phyloP scores from a whole-genome alignment of 2,888 invertebrate species.

The Koerneria pararmatus region DNA sequence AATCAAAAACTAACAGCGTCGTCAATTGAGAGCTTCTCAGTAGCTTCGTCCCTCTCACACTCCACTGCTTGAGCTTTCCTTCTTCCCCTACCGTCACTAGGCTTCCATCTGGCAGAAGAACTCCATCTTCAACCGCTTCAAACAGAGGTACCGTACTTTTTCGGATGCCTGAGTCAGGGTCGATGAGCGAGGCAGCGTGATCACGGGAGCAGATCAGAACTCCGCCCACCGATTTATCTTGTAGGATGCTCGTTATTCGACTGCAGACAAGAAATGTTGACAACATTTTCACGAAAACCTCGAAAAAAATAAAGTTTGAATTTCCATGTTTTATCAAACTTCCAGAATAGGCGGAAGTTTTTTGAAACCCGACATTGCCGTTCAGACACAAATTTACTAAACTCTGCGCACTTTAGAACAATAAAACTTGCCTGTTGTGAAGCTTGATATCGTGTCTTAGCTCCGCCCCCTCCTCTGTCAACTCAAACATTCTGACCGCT shows the following conservation, averaged over 20 bases:
- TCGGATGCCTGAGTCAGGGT: constrained; percentile 34
- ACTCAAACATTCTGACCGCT: constrained; percentile 10
- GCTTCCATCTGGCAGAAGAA: constrained; percentile 35
- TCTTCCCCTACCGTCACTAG: constrained; percentile 51
- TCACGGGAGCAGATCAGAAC: constrained; percentile 42
- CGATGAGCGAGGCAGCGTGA: constrained; percentile 45
- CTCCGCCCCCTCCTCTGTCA: constrained; percentile 6
- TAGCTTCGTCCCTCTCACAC: constrained; percentile 32
- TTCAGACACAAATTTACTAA: no score
- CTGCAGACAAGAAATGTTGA: no score
- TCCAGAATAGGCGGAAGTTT: background rate
- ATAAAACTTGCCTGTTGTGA: constrained; percentile 9
- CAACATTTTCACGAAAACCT: no score
- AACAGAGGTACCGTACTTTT: constrained; percentile 21
- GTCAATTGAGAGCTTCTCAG: constrained; percentile 31
- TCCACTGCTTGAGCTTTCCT: constrained; percentile 48
- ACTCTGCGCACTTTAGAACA: background rate
- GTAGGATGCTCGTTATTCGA: constrained; percentile 1
- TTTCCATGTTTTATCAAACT: background rate
- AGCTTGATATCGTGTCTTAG: constrained; percentile 12
- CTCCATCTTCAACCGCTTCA: constrained; percentile 36
- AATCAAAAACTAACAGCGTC: constrained; percentile 19
- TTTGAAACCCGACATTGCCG: no score
- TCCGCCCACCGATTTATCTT: constrained; percentile 1
- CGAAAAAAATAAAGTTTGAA: no score